Evolutionary conservation across 1,140 invertebrate species (phyloP).

Genomic region (Bombus picipes): DNA sequence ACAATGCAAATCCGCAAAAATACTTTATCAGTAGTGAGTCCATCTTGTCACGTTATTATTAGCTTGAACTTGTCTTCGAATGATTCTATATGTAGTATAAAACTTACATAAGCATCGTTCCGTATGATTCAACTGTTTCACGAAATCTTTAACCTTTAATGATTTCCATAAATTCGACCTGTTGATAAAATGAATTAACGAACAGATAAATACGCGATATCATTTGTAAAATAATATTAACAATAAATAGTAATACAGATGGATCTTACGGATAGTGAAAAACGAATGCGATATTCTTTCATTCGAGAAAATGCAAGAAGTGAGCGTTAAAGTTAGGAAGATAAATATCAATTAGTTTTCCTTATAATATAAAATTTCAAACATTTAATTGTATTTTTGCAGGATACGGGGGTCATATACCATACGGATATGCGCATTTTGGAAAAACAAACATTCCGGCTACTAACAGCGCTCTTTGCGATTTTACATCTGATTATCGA

Average conservation of each 20-base stretch:
- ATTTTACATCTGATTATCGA: constrained; percentile 88
- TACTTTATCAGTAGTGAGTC: constrained; percentile 80
- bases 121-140: constrained; percentile 53
- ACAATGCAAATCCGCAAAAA: constrained; percentile 86
- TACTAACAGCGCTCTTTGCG: constrained; percentile 86
- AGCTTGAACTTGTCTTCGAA: constrained; percentile 45
- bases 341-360: neutral
- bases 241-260: constrained; percentile 34
- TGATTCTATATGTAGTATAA: neutral
- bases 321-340: constrained; percentile 23
- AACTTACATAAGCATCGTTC: neutral
- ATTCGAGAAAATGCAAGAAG: constrained; percentile 62
- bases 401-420: constrained; percentile 87
- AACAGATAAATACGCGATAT: neutral
- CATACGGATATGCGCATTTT: constrained; percentile 86
- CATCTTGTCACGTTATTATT: constrained; percentile 3
- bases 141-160: neutral
- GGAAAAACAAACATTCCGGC: constrained; percentile 85
- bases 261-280: constrained; percentile 59
- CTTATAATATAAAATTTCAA: neutral
- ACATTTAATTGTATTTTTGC: constrained; percentile 24
- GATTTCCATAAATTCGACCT: neutral
- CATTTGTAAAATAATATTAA: neutral
- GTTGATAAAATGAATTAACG: neutral
- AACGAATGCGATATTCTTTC: constrained; percentile 60